Evolutionary conservation across 1,140 invertebrate species (phyloP).

Genomic region (Tigriopus japonicus): DNA sequence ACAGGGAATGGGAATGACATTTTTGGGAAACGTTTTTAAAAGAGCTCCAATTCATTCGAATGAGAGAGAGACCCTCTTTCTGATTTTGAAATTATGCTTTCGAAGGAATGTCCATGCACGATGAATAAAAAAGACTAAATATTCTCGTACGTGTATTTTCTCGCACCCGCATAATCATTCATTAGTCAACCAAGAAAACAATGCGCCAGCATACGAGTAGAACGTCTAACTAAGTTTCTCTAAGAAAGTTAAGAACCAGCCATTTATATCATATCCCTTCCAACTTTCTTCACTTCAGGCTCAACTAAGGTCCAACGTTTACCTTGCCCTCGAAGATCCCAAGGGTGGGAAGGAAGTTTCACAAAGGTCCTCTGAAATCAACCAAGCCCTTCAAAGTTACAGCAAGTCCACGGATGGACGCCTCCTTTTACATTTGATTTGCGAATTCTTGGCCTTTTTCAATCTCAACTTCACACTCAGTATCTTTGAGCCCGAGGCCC

Average conservation of each 20-base stretch:
- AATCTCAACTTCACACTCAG: conserved; percentile 43
- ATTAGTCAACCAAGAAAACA: too few species aligned
- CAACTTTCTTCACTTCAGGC: background rate
- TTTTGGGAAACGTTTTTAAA: too few species aligned
- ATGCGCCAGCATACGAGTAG: too few species aligned
- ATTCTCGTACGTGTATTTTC: too few species aligned
- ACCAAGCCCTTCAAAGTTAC: background rate
- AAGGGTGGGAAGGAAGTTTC: background rate
- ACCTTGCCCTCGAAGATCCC: background rate
- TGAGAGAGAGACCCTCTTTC: too few species aligned
- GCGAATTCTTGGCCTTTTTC: conserved; percentile 50
- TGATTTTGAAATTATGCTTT: too few species aligned
- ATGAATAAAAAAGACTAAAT: too few species aligned
- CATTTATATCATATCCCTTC: background rate
- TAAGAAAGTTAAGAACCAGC: background rate
- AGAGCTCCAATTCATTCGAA: too few species aligned
- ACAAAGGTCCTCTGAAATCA: background rate
- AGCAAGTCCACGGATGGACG: background rate
- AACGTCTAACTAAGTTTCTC: too few species aligned
- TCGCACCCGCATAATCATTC: too few species aligned
- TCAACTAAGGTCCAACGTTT: conserved; percentile 1
- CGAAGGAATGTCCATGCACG: too few species aligned
- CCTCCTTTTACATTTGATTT: conserved; percentile 28
- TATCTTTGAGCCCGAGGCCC: conserved; percentile 48
- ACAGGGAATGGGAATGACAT: too few species aligned